Evolutionary conservation across 2,113 vertebrate species (phyloP).

Genomic region (Anas platyrhynchos): DNA sequence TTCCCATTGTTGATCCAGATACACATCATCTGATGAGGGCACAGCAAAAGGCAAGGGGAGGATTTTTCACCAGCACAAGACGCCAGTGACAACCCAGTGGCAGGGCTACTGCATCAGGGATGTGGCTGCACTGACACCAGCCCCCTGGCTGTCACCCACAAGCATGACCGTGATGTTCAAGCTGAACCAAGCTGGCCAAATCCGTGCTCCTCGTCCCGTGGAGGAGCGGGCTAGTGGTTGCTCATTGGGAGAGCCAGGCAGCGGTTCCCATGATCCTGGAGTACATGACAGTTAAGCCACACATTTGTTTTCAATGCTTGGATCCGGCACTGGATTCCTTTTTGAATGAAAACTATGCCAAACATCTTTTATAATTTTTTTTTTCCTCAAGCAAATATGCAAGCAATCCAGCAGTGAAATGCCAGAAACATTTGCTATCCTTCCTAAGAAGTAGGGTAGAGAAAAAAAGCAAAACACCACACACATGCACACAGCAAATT

Average conservation of each 20-base stretch:
- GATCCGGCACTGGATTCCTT: conserved; percentile 65
- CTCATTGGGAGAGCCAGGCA: conserved; percentile 51
- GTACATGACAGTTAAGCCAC: conserved; percentile 68
- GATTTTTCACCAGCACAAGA: neutral
- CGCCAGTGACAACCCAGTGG: rapidly evolving
- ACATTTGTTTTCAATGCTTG: conserved; percentile 67
- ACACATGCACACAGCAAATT: conserved; percentile 9
- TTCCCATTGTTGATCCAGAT: conserved; percentile 14
- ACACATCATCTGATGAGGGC: neutral
- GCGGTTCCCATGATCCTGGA: conserved; percentile 71
- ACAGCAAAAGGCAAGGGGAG: neutral
- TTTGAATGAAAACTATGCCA: conserved; percentile 74
- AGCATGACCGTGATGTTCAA: neutral
- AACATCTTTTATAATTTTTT: conserved; percentile 66
- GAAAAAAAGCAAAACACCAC: neutral
- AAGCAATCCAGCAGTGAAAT: conserved; percentile 43
- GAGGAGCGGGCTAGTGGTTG: neutral
- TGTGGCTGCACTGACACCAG: conserved; percentile 30
- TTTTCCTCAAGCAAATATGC: conserved; percentile 59
- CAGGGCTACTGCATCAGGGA: neutral
- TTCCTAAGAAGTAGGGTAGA: conserved; percentile 38
- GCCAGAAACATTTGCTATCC: conserved; percentile 59
- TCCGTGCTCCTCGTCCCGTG: neutral
- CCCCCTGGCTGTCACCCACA: neutral
- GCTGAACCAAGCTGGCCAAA: neutral